These are phyloP conservation scores for Onchidella celtica DNA, from an alignment of 2,888 invertebrate species.

Conservation along the genomic window DNA sequence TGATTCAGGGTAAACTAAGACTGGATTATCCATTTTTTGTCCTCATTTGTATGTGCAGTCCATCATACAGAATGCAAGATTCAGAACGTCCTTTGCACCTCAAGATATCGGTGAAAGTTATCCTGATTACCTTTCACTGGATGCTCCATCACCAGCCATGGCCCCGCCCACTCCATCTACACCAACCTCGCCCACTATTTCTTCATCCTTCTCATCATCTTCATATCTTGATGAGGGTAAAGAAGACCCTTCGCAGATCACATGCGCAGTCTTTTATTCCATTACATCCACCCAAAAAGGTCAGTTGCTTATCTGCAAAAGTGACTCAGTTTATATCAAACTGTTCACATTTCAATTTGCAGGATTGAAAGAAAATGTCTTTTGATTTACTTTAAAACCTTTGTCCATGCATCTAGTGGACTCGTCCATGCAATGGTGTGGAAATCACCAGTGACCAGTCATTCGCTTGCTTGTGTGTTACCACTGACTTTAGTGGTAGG, in stretches of 20 bases:
- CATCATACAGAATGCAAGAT: constrained; percentile 70
- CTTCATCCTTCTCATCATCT: background rate
- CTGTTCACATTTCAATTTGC: no score
- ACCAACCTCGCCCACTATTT: background rate
- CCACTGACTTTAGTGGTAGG: no score
- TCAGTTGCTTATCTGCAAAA: constrained; percentile 59
- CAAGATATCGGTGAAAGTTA: background rate
- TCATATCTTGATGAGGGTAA: constrained; percentile 51
- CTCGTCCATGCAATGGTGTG: no score
- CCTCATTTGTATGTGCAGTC: no score
- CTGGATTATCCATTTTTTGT: background rate
- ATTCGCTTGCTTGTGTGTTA: no score
- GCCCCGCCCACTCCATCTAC: constrained; percentile 4
- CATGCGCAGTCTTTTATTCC: constrained; percentile 87
- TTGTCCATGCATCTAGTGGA: no score
- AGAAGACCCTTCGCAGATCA: constrained; percentile 83
- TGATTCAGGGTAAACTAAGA: no score
- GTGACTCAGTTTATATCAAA: no score
- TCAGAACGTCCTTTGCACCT: constrained; percentile 44
- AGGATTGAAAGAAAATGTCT: no score
- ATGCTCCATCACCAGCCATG: constrained; percentile 1
- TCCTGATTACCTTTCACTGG: constrained; percentile 3
- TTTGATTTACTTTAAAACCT: no score
- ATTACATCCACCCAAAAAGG: constrained; percentile 87
- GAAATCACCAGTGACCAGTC: no score